Conservation (phyloP, 2,113 vertebrate species). For the Lipophrys pholis region DNA sequence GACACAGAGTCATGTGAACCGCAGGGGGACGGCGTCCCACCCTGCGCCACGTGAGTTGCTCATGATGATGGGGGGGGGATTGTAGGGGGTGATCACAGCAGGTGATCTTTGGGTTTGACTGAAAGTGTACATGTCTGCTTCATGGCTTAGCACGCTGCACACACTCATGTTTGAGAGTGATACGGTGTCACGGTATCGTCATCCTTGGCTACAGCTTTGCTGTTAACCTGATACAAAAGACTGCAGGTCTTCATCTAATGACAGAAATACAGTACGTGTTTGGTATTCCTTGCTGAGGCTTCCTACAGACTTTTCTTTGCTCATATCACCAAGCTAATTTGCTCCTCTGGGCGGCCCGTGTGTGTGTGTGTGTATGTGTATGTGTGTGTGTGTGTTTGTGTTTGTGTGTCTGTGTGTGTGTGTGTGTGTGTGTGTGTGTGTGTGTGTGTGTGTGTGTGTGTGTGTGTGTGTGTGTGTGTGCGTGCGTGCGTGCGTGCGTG, state of each 20-base stretch:
- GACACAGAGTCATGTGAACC: conserved; percentile 87
- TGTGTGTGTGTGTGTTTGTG: background rate
- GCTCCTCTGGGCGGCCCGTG: conserved; percentile 35
- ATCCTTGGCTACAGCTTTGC: background rate
- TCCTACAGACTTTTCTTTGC: conserved; percentile 44
- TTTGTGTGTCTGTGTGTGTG: background rate
- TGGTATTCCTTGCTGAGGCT: conserved; percentile 29
- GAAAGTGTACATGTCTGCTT: conserved; percentile 3
- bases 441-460: conserved; percentile 1
- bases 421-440: background rate
- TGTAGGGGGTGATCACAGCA: background rate
- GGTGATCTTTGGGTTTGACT: background rate
- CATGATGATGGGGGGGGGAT: background rate
- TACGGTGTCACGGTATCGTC: conserved; percentile 2
- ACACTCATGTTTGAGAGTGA: background rate
- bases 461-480: background rate
- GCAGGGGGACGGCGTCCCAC: conserved; percentile 82
- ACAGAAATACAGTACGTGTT: conserved; percentile 17
- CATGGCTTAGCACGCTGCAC: background rate
- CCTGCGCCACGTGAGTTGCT: conserved; percentile 90
- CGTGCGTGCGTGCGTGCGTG: background rate
- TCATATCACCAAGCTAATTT: conserved; percentile 52
- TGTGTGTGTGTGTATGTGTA: conserved; percentile 4
- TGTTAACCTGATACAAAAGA: background rate
- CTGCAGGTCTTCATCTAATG: conserved; percentile 13